Evolutionary conservation across 2,888 invertebrate species (phyloP), one percentile per base, ranked within the genome.

Genomic region (Lithophane leautieri): DNA sequence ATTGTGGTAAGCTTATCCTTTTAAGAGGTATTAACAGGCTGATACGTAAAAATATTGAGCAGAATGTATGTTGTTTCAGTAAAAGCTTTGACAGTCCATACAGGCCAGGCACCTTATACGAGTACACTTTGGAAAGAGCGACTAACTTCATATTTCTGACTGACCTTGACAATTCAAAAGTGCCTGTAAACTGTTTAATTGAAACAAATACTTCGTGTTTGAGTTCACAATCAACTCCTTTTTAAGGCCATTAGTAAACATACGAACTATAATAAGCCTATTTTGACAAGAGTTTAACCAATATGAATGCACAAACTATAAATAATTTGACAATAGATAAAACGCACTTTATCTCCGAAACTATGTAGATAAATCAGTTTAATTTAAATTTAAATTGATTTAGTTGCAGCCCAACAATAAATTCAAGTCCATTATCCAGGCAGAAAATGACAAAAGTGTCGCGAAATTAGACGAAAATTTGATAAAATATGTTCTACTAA

Each of bases 381-480:
- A 62, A 81, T 81, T 83, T 85, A 84, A 81, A 82, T 76, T 80
- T 76, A 73, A 84, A 83, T 83, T 83, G 82, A 83, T 81, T 83
- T 85, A 85, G 85, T 73, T 73, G 63, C 56, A 52, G 8, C 2
- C 12, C 9, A 66, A 25, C 70, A 42, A 56, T 81, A 85, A 81
- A 85, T 84, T 40, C 60, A 61, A 73, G 77, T 52, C 58, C 60
- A 83, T 81, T 81, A 85, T 58, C 65, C 73, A 73, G 63, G 34
- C 67, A 74, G 61, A 65, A 73, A 62, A 65, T 85, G 85, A 73
- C 82, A 71, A 73, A 82, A 81, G 61, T 85, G 73, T 68, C 82
- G 73, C 65, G 50, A 69, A 83, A 84, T 83, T 77, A 85, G 85
- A 85, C 85, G 82, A 83, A 83, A 81, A 85, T 68, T 83, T 83